Conservation (phyloP, 2,113 vertebrate genomes). For the Nycticryphes semicollaris region DNA sequence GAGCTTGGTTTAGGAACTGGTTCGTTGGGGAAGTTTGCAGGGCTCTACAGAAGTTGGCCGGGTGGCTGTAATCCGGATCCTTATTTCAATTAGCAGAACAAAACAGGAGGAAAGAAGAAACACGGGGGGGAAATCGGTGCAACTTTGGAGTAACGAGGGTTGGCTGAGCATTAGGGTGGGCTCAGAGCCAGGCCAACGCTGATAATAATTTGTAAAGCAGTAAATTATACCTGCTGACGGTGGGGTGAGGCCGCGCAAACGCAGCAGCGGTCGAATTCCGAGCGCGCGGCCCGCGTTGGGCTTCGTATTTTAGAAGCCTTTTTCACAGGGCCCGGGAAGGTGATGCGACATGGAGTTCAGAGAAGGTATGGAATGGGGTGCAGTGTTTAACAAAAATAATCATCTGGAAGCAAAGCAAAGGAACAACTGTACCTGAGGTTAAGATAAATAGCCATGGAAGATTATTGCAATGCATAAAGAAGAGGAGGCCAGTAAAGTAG, state of each 20-base stretch:
- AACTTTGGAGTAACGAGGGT: neutral
- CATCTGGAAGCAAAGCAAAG: neutral
- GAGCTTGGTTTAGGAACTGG: neutral
- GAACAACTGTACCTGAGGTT: neutral
- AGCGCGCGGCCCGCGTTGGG: neutral
- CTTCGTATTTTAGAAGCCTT: neutral
- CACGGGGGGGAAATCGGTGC: neutral
- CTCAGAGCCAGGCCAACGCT: neutral
- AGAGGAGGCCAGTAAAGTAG: conserved; percentile 15
- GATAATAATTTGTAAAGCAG: neutral
- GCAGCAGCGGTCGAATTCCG: neutral
- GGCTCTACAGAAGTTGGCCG: accelerated
- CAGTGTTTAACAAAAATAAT: neutral
- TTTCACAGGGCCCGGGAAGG: neutral
- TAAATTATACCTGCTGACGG: neutral
- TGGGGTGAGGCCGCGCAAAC: neutral
- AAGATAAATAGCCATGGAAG: conserved; percentile 5
- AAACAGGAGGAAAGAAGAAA: neutral
- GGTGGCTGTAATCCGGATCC: neutral
- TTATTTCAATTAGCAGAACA: neutral
- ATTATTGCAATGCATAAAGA: neutral
- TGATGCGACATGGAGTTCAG: neutral
- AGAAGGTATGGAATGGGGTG: neutral
- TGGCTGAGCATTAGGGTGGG: neutral
- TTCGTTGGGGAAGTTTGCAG: neutral